These are phyloP conservation scores for Drosophila kambysellisi DNA, from an alignment of 2,888 invertebrate genomes.

Conservation along the genomic window DNA sequence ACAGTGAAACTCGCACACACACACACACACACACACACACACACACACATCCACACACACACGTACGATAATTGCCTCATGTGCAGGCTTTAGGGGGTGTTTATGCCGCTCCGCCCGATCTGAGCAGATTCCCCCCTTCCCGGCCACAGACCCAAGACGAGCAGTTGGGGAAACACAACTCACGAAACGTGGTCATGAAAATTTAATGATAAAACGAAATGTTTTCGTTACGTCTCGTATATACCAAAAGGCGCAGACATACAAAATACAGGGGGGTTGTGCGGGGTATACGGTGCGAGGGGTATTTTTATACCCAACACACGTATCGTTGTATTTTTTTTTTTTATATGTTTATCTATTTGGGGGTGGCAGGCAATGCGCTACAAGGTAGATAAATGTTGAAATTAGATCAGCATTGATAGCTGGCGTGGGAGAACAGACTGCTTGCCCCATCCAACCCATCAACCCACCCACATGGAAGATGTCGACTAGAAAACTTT, in stretches of 20 bases:
- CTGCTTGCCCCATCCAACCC: constrained; percentile 32
- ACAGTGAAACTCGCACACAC: constrained; percentile 44
- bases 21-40: constrained; percentile 33
- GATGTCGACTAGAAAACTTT: background rate
- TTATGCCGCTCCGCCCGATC: constrained; percentile 11
- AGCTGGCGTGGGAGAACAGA: constrained; percentile 38
- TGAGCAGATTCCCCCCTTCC: constrained; percentile 27
- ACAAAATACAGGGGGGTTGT: background rate
- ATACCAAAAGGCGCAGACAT: constrained; percentile 40
- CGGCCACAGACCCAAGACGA: constrained; percentile 37
- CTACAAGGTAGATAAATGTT: constrained; percentile 72
- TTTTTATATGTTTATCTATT: constrained; percentile 55
- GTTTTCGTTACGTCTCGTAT: constrained; percentile 68
- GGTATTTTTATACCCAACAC: constrained; percentile 61
- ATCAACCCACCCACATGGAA: background rate
- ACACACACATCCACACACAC: constrained; percentile 28
- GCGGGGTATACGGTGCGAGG: background rate
- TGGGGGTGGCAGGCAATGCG: constrained; percentile 55
- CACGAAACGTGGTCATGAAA: constrained; percentile 82
- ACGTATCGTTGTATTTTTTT: constrained; percentile 58
- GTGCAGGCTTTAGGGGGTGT: constrained; percentile 27
- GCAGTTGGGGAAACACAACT: constrained; percentile 36
- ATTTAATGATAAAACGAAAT: constrained; percentile 83
- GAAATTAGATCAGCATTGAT: constrained; percentile 77
- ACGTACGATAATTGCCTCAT: constrained; percentile 76